A percentile compares a stretch with the other conserved stretches of the same genome.
These are phyloP conservation scores for Parazoanthus atlanticus DNA, from an alignment of 92 coral and sea anemone species.

Conservation along the genomic window DNA sequence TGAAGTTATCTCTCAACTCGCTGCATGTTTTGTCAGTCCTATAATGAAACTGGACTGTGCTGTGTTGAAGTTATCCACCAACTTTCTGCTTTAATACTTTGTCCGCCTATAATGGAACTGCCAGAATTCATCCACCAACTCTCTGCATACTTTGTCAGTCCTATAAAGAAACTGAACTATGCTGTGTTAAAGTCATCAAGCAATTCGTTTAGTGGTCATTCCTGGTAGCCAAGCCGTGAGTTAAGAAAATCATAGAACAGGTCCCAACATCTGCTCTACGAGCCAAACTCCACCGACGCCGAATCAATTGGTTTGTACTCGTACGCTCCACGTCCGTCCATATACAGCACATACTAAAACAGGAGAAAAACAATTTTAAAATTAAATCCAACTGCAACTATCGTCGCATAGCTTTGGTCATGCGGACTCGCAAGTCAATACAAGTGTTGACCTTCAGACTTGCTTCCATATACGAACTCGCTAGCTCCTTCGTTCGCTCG, in stretches of 20 bases:
- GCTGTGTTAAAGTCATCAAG: neutral
- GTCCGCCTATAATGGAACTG: neutral
- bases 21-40: neutral
- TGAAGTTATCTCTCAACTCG: neutral
- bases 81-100: too few species aligned
- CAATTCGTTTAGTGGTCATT: neutral
- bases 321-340: constrained; percentile 96
- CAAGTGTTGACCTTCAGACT: too few species aligned
- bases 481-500: too few species aligned
- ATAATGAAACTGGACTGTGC: neutral
- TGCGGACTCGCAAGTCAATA: too few species aligned
- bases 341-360: constrained; percentile 85
- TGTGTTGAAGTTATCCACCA: neutral
- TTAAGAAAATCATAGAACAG: neutral
- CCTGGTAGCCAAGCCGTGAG: neutral
- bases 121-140: neutral
- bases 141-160: neutral
- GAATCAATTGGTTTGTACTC: constrained; percentile 92
- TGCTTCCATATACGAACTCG: too few species aligned
- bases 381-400: neutral
- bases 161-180: neutral
- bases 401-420: neutral
- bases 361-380: constrained; percentile 2
- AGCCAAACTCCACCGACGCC: constrained; percentile 89
- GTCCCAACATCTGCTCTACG: constrained; percentile 41